Evolutionary conservation across 2,888 invertebrate species (phyloP).

Genomic region (Zygothrica quintamaculata): DNA sequence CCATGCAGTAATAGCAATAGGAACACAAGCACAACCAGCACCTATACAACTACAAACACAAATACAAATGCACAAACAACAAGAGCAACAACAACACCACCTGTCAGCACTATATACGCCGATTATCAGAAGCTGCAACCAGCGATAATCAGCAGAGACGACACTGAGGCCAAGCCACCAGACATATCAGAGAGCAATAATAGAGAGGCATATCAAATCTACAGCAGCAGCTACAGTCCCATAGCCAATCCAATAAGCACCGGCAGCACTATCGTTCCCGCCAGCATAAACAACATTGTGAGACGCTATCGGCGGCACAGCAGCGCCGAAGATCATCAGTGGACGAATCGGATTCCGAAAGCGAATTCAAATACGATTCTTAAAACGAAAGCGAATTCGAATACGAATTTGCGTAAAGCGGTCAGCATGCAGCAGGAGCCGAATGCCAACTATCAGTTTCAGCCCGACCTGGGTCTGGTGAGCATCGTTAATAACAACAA

Average conservation of each 20-base stretch:
- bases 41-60: constrained; percentile 26
- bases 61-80: constrained; percentile 29
- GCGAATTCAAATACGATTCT: constrained; percentile 25
- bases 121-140: constrained; percentile 73
- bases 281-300: constrained; percentile 16
- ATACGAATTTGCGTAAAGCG: constrained; percentile 59
- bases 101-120: constrained; percentile 59
- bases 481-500: constrained; percentile 79
- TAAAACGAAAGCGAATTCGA: constrained; percentile 33
- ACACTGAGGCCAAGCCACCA: constrained; percentile 71
- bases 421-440: constrained; percentile 84
- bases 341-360: constrained; percentile 42
- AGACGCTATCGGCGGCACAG: constrained; percentile 58
- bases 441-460: constrained; percentile 84
- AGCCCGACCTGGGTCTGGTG: constrained; percentile 84
- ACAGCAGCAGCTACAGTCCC: not conserved
- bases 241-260: constrained; percentile 7
- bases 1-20: constrained; percentile 35
- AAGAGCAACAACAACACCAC: constrained; percentile 31
- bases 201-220: constrained; percentile 17
- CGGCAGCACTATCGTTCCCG: constrained; percentile 5
- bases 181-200: constrained; percentile 45
- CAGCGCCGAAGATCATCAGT: constrained; percentile 63
- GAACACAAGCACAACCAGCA: constrained; percentile 28
- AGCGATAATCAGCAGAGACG: constrained; percentile 69